These are phyloP conservation scores for Muscicapa adusta DNA, from an alignment of 2,113 vertebrate species.

Conservation along the genomic window DNA sequence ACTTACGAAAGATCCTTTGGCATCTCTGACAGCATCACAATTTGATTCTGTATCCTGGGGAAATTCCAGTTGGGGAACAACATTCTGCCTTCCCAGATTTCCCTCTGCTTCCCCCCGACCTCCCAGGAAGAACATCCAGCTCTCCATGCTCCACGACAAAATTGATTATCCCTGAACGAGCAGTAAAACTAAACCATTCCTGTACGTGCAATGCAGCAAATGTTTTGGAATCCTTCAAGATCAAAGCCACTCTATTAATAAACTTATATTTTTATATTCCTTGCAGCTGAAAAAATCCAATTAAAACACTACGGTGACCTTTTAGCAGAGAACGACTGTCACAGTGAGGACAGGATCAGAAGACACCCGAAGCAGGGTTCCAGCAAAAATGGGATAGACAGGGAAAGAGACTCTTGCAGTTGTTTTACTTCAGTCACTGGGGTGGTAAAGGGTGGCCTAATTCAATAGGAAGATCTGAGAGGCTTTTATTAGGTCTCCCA, in stretches of 20 bases:
- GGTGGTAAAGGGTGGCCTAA: slow-evolving; percentile 45
- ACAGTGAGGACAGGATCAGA: not conserved
- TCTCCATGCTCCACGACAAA: not conserved
- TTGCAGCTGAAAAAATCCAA: slow-evolving; percentile 53
- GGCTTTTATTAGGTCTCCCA: slow-evolving; percentile 56
- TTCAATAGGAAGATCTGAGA: slow-evolving; percentile 57
- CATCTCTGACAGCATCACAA: not conserved
- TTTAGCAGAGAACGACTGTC: not conserved
- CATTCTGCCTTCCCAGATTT: not conserved
- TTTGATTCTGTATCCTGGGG: not conserved
- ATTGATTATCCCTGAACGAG: not conserved
- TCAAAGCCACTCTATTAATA: slow-evolving; percentile 48
- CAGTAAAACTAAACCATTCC: not conserved
- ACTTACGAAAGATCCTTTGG: not conserved
- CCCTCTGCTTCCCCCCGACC: not conserved
- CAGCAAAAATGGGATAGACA: not conserved
- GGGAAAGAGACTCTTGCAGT: not conserved
- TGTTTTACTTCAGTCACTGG: not conserved
- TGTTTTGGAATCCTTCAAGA: slow-evolving; percentile 35
- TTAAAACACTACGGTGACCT: slow-evolving; percentile 48
- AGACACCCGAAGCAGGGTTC: not conserved
- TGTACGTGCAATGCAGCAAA: not conserved
- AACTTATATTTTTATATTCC: slow-evolving; percentile 34
- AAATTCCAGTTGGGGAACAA: not conserved
- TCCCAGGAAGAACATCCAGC: not conserved